A percentile compares a stretch with the other conserved stretches of the same genome.
These are phyloP conservation scores for Dendrocopos noguchii DNA, from an alignment of 2,113 vertebrate genomes.

Conservation along the genomic window DNA sequence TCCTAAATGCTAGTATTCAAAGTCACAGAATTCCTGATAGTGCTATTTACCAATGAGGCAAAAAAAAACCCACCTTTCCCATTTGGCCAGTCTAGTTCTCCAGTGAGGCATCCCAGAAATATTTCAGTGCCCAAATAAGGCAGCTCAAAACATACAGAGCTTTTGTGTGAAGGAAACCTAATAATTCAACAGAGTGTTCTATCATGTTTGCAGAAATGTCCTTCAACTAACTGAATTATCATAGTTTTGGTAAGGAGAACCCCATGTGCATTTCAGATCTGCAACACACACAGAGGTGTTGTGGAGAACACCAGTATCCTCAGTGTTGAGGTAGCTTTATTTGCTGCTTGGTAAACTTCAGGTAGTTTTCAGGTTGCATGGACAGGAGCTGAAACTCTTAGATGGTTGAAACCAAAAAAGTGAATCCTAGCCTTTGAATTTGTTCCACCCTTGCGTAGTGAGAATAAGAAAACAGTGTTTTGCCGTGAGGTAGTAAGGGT, in stretches of 20 bases:
- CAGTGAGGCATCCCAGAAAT: not conserved
- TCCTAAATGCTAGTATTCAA: not conserved
- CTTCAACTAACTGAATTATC: not conserved
- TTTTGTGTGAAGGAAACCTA: not conserved
- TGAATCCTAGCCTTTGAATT: not conserved
- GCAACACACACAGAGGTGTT: not conserved
- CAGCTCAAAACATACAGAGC: not conserved
- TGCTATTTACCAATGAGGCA: not conserved
- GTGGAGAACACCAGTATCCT: rapidly evolving
- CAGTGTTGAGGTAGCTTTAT: not conserved
- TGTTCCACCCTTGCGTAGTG: not conserved
- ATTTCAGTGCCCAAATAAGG: not conserved
- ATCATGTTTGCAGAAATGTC: not conserved
- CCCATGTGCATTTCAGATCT: not conserved
- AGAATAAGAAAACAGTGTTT: not conserved
- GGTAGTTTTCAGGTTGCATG: not conserved
- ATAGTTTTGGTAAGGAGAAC: not conserved
- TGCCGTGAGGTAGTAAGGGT: not conserved
- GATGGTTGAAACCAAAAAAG: not conserved
- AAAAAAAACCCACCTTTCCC: not conserved
- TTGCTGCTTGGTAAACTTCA: not conserved
- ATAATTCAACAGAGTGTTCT: not conserved
- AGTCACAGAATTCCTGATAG: not conserved
- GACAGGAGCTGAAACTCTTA: not conserved
- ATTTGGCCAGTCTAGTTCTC: not conserved